These are phyloP conservation scores for Dryobates pubescens DNA, from an alignment of 2,797 vertebrate species.

Conservation along the genomic window DNA sequence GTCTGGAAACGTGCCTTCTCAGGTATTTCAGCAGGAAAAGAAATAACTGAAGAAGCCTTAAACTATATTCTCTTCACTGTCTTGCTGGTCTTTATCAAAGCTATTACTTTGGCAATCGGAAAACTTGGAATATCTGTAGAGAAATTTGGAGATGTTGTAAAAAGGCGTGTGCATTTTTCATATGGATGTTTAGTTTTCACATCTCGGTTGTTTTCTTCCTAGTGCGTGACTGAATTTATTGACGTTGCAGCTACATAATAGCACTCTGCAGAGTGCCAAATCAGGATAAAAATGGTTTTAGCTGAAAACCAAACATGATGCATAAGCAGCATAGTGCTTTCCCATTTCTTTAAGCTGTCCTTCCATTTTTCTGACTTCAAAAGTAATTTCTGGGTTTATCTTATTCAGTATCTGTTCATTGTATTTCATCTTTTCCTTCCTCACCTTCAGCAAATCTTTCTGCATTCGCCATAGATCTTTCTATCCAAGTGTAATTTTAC, in stretches of 20 bases:
- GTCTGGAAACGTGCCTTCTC: not conserved
- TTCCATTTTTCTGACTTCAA: slow-evolving; percentile 4
- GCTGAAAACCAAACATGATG: not conserved
- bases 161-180: not conserved
- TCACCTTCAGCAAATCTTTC: not conserved
- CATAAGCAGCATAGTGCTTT: not conserved
- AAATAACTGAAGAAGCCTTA: not conserved
- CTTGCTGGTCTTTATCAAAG: not conserved
- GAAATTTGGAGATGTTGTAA: not conserved
- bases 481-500: slow-evolving; percentile 34
- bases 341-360: not conserved
- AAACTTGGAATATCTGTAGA: not conserved
- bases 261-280: not conserved
- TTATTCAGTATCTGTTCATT: not conserved
- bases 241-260: not conserved
- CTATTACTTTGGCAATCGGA: not conserved
- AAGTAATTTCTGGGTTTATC: not conserved
- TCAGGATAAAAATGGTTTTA: not conserved
- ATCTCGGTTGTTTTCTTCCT: not conserved
- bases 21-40: not conserved
- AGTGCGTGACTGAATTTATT: not conserved
- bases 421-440: not conserved
- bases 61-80: not conserved
- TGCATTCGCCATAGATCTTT: not conserved
- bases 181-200: not conserved